Conservation (phyloP, 2,113 vertebrate species). For the Laticauda laticaudata region DNA sequence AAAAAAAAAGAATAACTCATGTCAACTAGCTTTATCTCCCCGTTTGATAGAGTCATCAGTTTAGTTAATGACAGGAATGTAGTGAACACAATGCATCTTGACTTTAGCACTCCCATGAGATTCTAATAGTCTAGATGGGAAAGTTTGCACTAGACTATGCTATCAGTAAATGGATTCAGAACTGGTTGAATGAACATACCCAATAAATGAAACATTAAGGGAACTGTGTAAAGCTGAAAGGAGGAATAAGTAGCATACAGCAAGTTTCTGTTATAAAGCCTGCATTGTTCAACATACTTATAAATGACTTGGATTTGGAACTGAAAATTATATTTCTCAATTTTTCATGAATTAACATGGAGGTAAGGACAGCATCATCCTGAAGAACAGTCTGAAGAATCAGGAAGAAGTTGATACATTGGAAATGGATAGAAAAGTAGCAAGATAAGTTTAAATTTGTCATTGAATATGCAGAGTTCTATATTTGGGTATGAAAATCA, state of each 20-base stretch:
- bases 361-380: not conserved
- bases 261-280: not conserved
- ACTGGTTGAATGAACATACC: not conserved
- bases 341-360: not conserved
- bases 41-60: not conserved
- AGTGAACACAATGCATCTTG: not conserved
- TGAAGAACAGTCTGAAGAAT: not conserved
- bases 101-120: not conserved
- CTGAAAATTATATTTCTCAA: not conserved
- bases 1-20: no score
- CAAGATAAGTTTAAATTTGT: not conserved
- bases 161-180: not conserved
- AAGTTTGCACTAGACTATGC: not conserved
- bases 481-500: not conserved
- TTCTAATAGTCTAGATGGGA: not conserved
- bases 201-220: not conserved
- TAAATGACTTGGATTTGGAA: not conserved
- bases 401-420: not conserved
- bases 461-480: not conserved
- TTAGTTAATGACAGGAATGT: not conserved
- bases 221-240: not conserved
- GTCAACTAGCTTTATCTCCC: not conserved
- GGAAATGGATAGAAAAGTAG: not conserved
- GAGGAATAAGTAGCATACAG: not conserved
- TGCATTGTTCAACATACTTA: not conserved